phyloP scores from a whole-genome alignment of 1,140 invertebrate genomes.

The Mycetomoellerius zeteki region DNA sequence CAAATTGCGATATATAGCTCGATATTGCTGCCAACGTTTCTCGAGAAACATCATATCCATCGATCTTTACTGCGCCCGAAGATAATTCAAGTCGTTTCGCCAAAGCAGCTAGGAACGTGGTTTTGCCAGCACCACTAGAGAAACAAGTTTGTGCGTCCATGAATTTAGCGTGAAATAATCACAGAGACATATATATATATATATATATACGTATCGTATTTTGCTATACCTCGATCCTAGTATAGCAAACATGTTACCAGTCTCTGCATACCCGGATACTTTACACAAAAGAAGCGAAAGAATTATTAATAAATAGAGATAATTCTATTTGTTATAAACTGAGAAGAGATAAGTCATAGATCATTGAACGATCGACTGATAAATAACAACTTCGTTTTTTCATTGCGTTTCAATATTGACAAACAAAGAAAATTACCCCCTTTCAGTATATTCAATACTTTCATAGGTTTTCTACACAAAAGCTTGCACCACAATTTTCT shows the following conservation, averaged over 20 bases:
- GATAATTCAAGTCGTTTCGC: slow-evolving; percentile 79
- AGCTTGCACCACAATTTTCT: background rate
- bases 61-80: slow-evolving; percentile 64
- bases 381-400: background rate
- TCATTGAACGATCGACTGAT: background rate
- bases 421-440: slow-evolving; percentile 46
- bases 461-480: background rate
- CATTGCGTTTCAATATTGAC: background rate
- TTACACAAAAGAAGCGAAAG: slow-evolving; percentile 20
- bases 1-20: slow-evolving; percentile 70
- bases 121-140: slow-evolving; percentile 92
- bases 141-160: background rate
- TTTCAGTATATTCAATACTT: slow-evolving; percentile 45
- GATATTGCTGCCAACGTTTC: slow-evolving; percentile 63
- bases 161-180: slow-evolving; percentile 13
- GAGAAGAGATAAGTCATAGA: background rate
- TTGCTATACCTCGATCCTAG: slow-evolving; percentile 74
- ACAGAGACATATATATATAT: background rate
- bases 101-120: slow-evolving; percentile 91
- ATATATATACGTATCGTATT: background rate
- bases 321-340: background rate
- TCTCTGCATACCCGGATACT: slow-evolving; percentile 69
- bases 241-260: slow-evolving; percentile 72
- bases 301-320: background rate
- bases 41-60: slow-evolving; percentile 64